Evolutionary conservation across 2,888 invertebrate genomes (phyloP).

Genomic region (Drosophila affinis): DNA sequence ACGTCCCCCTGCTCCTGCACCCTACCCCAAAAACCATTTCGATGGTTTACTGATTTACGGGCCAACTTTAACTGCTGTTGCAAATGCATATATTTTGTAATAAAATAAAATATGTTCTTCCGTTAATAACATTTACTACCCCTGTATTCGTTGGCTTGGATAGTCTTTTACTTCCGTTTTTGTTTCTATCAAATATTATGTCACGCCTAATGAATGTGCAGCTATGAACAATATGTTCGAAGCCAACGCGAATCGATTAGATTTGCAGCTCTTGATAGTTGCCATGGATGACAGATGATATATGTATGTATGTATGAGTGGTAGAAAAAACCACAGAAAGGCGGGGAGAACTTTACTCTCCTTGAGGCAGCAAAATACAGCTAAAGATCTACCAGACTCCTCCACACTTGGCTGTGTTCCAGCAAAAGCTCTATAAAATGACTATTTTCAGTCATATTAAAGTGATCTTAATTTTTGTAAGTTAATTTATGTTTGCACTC

Average conservation of each 20-base stretch:
- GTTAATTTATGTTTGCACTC: too few relatives aligned
- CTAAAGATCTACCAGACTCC: too few relatives aligned
- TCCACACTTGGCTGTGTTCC: too few relatives aligned
- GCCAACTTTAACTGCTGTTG: slow-evolving; percentile 8
- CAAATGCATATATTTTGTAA: slow-evolving; percentile 9
- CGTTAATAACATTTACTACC: slow-evolving; percentile 11
- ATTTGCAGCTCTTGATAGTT: slow-evolving; percentile 22
- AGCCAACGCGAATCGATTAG: slow-evolving; percentile 19
- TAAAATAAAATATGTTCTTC: slow-evolving; percentile 37
- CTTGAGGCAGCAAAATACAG: too few relatives aligned
- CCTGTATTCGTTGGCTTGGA: slow-evolving; percentile 44
- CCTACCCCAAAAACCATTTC: slow-evolving; percentile 48
- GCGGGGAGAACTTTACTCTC: neutral
- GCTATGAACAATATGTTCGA: slow-evolving; percentile 33
- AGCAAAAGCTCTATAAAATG: too few relatives aligned
- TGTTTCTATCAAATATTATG: slow-evolving; percentile 45
- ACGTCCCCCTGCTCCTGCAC: neutral
- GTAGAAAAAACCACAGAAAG: neutral
- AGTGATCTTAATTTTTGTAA: too few relatives aligned
- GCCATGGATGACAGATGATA: neutral
- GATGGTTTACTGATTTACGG: slow-evolving; percentile 52
- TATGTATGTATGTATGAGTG: too few relatives aligned
- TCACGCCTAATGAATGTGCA: slow-evolving; percentile 41
- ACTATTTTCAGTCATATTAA: too few relatives aligned
- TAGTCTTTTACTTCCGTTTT: slow-evolving; percentile 36